These are phyloP conservation scores for Bubo scandiacus DNA, from an alignment of 2,113 vertebrate species.

Conservation along the genomic window DNA sequence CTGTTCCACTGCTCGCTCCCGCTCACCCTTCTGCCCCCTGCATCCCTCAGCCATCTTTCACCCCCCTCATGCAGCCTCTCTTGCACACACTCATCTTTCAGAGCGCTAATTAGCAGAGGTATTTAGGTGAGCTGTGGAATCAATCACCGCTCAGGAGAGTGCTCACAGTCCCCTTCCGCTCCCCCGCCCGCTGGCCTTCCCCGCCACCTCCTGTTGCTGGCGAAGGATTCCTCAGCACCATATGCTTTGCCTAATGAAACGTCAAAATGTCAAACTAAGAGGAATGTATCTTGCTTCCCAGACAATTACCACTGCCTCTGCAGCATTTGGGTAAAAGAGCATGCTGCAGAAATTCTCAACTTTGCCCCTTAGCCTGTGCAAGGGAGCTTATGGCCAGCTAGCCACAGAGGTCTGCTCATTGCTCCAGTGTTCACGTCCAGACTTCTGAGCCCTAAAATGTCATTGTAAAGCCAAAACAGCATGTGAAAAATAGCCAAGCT, in stretches of 20 bases:
- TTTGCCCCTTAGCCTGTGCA: background rate
- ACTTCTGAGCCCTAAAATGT: background rate
- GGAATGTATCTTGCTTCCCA: background rate
- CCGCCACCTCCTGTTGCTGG: background rate
- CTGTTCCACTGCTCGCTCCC: background rate
- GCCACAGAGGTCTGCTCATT: background rate
- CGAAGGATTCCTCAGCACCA: background rate
- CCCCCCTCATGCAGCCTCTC: background rate
- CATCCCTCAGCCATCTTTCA: background rate
- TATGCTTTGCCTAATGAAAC: constrained; percentile 1
- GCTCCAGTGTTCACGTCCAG: background rate
- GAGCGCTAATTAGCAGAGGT: background rate
- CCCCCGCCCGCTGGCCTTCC: background rate
- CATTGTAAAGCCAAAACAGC: background rate
- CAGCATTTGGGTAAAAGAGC: background rate
- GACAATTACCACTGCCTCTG: background rate
- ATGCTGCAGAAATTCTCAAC: background rate
- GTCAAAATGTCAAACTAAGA: background rate
- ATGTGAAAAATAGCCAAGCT: background rate
- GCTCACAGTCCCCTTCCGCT: background rate
- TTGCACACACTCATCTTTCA: background rate
- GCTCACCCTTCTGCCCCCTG: background rate
- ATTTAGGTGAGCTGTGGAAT: background rate
- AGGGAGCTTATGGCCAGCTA: background rate
- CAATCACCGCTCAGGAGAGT: background rate